phyloP scores from a whole-genome alignment of 1,140 invertebrate genomes.

The Trigoniulus corallinus region DNA sequence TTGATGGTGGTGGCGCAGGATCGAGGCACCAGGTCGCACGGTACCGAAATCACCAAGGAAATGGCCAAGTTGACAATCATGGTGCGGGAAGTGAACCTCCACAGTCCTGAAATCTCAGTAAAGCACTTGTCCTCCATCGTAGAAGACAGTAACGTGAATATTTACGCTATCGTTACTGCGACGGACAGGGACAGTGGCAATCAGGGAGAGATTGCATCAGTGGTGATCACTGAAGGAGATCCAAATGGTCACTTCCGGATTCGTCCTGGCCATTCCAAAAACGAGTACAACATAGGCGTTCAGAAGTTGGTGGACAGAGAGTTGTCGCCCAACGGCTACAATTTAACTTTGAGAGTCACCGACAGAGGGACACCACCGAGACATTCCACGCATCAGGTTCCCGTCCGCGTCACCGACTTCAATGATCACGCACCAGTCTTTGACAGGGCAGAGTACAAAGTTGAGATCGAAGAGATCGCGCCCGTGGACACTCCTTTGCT shows the following conservation, averaged over 20 bases:
- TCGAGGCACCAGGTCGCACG: slow-evolving; percentile 45
- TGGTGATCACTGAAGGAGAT: slow-evolving; percentile 80
- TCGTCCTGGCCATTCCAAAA: slow-evolving; percentile 28
- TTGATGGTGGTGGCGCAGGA: slow-evolving; percentile 66
- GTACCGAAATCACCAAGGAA: slow-evolving; percentile 30
- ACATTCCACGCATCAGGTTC: slow-evolving; percentile 52
- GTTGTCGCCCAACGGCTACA: slow-evolving; percentile 56
- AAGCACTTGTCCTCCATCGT: slow-evolving; percentile 59
- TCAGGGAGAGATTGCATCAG: slow-evolving; percentile 50
- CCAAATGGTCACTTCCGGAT: slow-evolving; percentile 71
- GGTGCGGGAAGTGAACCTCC: slow-evolving; percentile 69
- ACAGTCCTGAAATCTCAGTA: slow-evolving; percentile 55
- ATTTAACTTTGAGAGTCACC: slow-evolving; percentile 63
- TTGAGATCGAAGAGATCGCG: slow-evolving; percentile 68
- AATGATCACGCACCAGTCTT: slow-evolving; percentile 80
- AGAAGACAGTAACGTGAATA: slow-evolving; percentile 65
- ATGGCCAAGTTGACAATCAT: slow-evolving; percentile 55
- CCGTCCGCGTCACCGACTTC: slow-evolving; percentile 56
- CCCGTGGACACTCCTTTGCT: slow-evolving; percentile 76
- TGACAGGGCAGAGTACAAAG: slow-evolving; percentile 70
- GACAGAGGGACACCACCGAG: slow-evolving; percentile 62
- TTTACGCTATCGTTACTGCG: slow-evolving; percentile 77
- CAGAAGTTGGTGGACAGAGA: slow-evolving; percentile 58
- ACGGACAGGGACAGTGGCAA: slow-evolving; percentile 58
- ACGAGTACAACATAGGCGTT: slow-evolving; percentile 41